phyloP scores from a whole-genome alignment of 2,113 vertebrate genomes.

The Aplodontia rufa region DNA sequence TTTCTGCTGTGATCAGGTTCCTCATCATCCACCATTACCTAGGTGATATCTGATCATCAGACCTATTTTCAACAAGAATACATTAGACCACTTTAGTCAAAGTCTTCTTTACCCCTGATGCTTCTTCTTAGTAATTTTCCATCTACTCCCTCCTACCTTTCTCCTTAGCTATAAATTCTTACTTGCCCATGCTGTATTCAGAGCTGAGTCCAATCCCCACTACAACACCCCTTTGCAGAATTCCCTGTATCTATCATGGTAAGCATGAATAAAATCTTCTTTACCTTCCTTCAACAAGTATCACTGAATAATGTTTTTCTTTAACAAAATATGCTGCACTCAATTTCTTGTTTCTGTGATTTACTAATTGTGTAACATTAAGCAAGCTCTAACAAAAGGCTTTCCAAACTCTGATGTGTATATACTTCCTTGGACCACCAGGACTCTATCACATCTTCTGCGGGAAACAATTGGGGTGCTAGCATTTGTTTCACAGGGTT shows the following conservation, averaged over 20 bases:
- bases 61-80: no score
- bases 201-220: neutral
- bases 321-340: neutral
- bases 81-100: no score
- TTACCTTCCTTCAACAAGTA: neutral
- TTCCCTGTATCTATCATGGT: neutral
- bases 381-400: neutral
- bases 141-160: neutral
- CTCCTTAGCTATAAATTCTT: neutral
- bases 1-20: no score
- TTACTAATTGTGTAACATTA: neutral
- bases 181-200: neutral
- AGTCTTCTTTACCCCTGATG: neutral
- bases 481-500: neutral
- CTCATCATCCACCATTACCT: no score
- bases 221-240: neutral
- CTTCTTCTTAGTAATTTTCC: neutral
- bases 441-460: neutral
- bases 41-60: no score
- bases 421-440: neutral
- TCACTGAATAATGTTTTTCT: neutral
- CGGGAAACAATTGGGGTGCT: neutral
- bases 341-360: neutral
- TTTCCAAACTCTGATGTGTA: neutral
- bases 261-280: neutral